phyloP scores from a whole-genome alignment of 2,113 vertebrate genomes.

The Prietella phreatophila region DNA sequence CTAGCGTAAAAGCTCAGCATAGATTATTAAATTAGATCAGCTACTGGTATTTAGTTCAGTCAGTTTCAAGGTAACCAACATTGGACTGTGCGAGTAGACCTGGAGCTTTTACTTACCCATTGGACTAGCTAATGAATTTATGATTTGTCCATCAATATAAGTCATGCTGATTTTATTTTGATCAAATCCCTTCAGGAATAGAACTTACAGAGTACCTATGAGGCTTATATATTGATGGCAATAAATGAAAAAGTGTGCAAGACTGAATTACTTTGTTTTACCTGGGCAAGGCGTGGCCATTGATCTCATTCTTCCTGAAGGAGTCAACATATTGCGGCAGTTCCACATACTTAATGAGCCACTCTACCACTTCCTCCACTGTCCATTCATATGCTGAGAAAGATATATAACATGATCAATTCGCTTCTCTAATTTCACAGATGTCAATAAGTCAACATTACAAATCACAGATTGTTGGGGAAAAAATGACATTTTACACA shows the following conservation, averaged over 20 bases:
- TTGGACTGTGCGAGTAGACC: not conserved
- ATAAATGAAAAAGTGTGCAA: not conserved
- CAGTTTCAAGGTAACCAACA: not conserved
- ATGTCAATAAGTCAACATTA: not conserved
- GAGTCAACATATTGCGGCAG: slow-evolving; percentile 87
- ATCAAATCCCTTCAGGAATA: not conserved
- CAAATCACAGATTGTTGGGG: not conserved
- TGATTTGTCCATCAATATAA: not conserved
- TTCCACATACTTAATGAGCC: slow-evolving; percentile 84
- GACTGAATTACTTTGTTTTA: slow-evolving; percentile 54
- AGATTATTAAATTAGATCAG: not conserved
- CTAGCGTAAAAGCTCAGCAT: not conserved
- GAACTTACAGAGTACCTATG: not conserved
- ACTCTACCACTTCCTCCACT: slow-evolving; percentile 81
- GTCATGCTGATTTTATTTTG: not conserved
- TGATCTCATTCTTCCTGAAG: slow-evolving; percentile 82
- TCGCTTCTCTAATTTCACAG: not conserved
- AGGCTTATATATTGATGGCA: not conserved
- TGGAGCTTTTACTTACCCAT: not conserved
- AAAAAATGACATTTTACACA: not conserved
- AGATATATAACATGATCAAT: not conserved
- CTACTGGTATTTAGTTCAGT: not conserved
- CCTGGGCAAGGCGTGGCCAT: slow-evolving; percentile 88
- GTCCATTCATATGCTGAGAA: slow-evolving; percentile 91
- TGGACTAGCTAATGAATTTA: not conserved